A percentile compares a stretch with the other conserved stretches of the same genome.
These are phyloP conservation scores for Phoenicopterus ruber DNA, from an alignment of 2,113 vertebrate genomes.

Conservation along the genomic window DNA sequence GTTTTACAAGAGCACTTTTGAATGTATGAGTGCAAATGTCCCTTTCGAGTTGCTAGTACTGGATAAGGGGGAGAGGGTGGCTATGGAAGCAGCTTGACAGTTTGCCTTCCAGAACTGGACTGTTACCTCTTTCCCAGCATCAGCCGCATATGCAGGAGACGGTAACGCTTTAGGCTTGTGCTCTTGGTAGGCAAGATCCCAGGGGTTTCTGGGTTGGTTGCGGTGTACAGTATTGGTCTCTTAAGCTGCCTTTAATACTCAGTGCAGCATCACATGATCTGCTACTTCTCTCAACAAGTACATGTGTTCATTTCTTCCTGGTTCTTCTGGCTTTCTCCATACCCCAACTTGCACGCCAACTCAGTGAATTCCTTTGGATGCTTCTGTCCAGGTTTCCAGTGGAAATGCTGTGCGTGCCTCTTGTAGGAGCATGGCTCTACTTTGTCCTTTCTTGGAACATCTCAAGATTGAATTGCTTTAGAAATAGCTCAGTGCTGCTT, in stretches of 20 bases:
- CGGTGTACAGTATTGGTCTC: neutral
- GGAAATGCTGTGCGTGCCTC: neutral
- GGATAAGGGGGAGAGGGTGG: neutral
- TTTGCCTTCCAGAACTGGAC: neutral
- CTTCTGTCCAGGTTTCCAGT: neutral
- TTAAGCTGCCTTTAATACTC: neutral
- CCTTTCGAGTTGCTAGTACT: neutral
- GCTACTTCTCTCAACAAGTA: neutral
- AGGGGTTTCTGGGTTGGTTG: neutral
- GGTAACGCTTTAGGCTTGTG: neutral
- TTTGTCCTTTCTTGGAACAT: neutral
- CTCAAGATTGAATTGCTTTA: neutral
- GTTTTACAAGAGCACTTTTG: neutral
- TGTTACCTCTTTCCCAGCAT: neutral
- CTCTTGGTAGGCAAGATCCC: neutral
- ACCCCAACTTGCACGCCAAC: neutral
- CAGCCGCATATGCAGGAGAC: neutral
- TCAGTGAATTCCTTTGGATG: neutral
- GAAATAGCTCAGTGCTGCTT: neutral
- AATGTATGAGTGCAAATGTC: neutral
- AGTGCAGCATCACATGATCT: neutral
- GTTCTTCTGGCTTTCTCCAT: neutral
- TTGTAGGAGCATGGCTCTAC: neutral
- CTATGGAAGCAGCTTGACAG: neutral
- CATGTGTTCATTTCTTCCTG: neutral